Base-by-base conservation (phyloP, 2,888 invertebrate species). In the Apeira syringaria region DNA sequence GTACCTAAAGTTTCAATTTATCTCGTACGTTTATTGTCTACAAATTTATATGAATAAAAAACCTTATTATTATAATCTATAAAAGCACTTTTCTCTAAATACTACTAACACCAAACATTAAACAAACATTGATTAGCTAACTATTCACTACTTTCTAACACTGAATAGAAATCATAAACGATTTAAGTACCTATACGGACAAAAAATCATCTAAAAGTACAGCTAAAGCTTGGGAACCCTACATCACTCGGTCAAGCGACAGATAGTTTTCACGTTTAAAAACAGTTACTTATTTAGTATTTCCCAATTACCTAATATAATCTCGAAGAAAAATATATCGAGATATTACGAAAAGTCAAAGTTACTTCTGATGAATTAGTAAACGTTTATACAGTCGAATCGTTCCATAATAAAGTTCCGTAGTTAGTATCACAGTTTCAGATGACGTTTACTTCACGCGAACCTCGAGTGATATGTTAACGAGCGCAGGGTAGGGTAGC, bases 41-140 rank as follows among this genome's bases (percentile, higher is more conserved):
- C 6, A 24, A 8, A 12, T 10, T 51, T 54, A 50, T n/a, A 11
- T 31, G 12, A 17, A 30, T 58, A 58, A 63, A 57, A 59, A 20
- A 20, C 20, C 51, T 49, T 55, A 54, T 48, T 61, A 56, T 66
- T 68, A 61, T 56, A 12, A 54, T 76, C 83, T 86, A 85, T 78
- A 80, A 84, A 88, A 87, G 85, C 86, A 86, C 84, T 87, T 84
- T 68, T 67, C 64, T 62, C 85, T 87, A 86, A 68, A 38, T 56
- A 47, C 75, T 80, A 80, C 85, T 63, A 72, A 88, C 87, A 88
- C 61, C 86, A 80, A 88, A 87, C 87, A 84, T 80, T 78, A 86
- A 87, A 86, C 74, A 74, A 87, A 83, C 71, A 65, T 64, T 62
- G 46, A 64, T 58, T 45, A 36, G 28, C 43, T 56, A 53, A 55